Percentiles rank a stretch among this genome's conserved stretches.
phyloP scores from a whole-genome alignment of 1,140 invertebrate genomes.

The Apis cerana region DNA sequence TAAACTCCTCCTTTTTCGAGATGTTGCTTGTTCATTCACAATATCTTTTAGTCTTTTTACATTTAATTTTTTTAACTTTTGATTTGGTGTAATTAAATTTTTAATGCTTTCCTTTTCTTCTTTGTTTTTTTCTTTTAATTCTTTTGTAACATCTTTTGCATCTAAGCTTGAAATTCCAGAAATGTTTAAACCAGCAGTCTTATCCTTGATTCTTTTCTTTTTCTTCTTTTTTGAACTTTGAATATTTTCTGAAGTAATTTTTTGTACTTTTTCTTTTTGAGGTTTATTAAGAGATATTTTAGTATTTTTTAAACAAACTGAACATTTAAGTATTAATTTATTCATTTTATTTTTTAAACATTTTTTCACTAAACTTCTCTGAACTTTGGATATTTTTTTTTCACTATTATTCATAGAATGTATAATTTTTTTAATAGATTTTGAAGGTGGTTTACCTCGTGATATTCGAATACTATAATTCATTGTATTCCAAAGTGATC shows the following conservation, averaged over 20 bases:
- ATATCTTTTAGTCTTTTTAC: conserved; percentile 66
- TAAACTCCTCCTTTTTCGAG: conserved; percentile 57
- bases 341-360: conserved; percentile 69
- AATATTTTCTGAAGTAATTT: background rate
- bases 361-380: conserved; percentile 64
- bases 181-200: conserved; percentile 74
- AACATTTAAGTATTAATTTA: conserved; percentile 72
- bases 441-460: conserved; percentile 61
- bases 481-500: conserved; percentile 69
- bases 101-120: conserved; percentile 10
- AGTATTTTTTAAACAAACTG: conserved; percentile 67
- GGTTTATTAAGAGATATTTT: conserved; percentile 66
- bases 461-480: conserved; percentile 65
- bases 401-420: conserved; percentile 26
- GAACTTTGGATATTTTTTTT: conserved; percentile 60
- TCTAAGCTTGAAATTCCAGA: conserved; percentile 40
- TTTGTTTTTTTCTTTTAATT: background rate
- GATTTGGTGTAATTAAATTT: conserved; percentile 47
- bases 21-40: conserved; percentile 52
- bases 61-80: conserved; percentile 66
- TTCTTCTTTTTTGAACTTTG: conserved; percentile 56
- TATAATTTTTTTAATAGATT: conserved; percentile 62
- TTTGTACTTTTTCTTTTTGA: conserved; percentile 45
- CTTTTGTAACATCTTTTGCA: conserved; percentile 9
- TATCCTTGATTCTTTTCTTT: conserved; percentile 73